phyloP scores from a whole-genome alignment of 2,113 vertebrate genomes.

The Noctilio leporinus region DNA sequence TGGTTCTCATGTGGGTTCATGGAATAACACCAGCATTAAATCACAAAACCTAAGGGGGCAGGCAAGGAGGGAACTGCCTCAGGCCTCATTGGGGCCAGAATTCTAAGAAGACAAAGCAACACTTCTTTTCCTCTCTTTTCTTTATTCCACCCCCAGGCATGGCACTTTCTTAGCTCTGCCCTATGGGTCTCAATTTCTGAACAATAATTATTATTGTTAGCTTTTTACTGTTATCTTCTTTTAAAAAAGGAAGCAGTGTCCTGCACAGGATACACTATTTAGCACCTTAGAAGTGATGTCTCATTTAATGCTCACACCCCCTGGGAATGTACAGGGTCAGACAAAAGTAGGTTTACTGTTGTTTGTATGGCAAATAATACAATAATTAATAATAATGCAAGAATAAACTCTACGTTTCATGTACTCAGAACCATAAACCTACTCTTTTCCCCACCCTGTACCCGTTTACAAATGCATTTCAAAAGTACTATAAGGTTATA shows the following conservation, averaged over 20 bases:
- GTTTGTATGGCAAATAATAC: background rate
- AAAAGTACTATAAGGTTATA: background rate
- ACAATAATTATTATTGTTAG: background rate
- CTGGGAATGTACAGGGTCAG: background rate
- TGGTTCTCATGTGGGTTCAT: background rate
- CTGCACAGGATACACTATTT: background rate
- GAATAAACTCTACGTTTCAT: background rate
- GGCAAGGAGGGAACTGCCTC: background rate
- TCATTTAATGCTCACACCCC: background rate
- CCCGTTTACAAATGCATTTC: background rate
- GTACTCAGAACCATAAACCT: background rate
- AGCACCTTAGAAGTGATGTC: background rate
- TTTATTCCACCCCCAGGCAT: background rate
- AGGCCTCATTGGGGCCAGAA: background rate
- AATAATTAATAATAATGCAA: background rate
- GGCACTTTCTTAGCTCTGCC: background rate
- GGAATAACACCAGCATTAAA: slow-evolving; percentile 50
- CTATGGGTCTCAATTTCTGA: background rate
- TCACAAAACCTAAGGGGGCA: background rate
- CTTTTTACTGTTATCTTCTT: background rate
- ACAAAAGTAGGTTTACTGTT: background rate
- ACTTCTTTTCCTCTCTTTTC: background rate
- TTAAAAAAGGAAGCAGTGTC: background rate
- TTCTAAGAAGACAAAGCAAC: background rate
- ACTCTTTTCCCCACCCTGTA: background rate